Base-by-base conservation (phyloP, 2,888 invertebrate genomes). In the Yponomeuta cagnagella region DNA sequence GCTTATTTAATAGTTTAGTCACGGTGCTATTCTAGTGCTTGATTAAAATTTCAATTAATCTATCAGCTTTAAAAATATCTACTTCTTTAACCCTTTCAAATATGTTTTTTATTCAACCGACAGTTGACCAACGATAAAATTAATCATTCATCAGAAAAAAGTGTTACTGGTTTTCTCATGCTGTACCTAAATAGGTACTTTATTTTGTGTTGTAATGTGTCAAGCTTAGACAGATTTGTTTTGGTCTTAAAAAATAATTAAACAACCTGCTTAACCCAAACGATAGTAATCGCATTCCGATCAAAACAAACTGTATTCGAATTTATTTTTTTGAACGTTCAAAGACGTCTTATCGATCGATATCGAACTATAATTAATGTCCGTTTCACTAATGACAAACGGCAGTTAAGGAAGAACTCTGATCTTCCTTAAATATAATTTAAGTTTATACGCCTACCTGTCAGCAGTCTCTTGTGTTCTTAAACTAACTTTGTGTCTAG, bases 341-440 rank as follows among this genome's bases (percentile, higher is more conserved):
- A 23, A 68, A 68, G 48, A 68, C 48, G 10, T 65, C 9, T 68
- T 68, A 68, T 68, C 68, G 48, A 23, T 48, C 15, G 43, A 15
- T 23, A 48, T 15, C n/a, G 23, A 68, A 68, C 48, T 48, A 68
- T 68, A 68, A 68, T 48, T 68, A 43, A 48, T 23, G 68, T 1
- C 48, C n/a, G 68, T 9, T 48, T n/a, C 9, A 43, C 37, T 43
- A 12, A 43, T 23, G 48, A 68, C 43, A 68, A 48, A 68, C 68
- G 23, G 37, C 37, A 12, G 52, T 58, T 58, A 58, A 12, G 15
- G 15, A 58, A 9, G 52, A 58, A 15, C 12, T 58, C 12, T 58
- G 15, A 58, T 58, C 52, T 58, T 58, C 52, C 52, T 58, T 15
- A 2, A 65, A 65, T 10, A 31, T 30, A 10, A 33, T 65, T 23